Evolutionary conservation across 2,113 vertebrate species (phyloP).

Genomic region (Strix uralensis): DNA sequence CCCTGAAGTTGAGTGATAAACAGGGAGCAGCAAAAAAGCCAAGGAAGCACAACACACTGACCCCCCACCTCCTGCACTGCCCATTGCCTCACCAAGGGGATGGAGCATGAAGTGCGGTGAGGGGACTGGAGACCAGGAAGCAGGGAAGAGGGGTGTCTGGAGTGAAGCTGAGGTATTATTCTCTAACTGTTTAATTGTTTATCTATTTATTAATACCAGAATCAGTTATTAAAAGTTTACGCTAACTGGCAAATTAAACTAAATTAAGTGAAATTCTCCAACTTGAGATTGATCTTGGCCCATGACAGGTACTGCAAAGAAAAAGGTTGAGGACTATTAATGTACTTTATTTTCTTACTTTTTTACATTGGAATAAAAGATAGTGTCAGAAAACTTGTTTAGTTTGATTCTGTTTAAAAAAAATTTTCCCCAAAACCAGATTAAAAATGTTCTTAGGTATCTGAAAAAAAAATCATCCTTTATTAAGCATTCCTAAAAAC

Average conservation of each 20-base stretch:
- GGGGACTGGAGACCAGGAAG: neutral
- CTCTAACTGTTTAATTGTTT: neutral
- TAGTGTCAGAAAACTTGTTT: neutral
- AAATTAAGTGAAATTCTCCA: neutral
- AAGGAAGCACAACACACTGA: neutral
- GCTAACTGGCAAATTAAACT: neutral
- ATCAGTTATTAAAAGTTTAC: neutral
- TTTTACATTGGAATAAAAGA: neutral
- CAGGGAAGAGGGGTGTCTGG: neutral
- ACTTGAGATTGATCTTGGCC: neutral
- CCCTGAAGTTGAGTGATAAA: neutral
- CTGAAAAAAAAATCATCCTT: neutral
- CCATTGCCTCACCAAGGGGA: neutral
- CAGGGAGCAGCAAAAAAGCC: neutral
- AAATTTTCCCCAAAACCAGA: neutral
- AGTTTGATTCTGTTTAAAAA: neutral
- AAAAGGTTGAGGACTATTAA: neutral
- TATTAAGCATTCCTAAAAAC: neutral
- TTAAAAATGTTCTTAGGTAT: neutral
- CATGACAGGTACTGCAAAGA: rapidly evolving
- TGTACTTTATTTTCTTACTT: neutral
- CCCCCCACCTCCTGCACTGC: neutral
- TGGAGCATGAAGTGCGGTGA: rapidly evolving
- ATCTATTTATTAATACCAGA: neutral
- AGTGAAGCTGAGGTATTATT: neutral